Percentiles rank a stretch among this genome's conserved stretches.
Evolutionary conservation across 2,797 vertebrate species (phyloP).

Genomic region (Coracias cyanogaster): DNA sequence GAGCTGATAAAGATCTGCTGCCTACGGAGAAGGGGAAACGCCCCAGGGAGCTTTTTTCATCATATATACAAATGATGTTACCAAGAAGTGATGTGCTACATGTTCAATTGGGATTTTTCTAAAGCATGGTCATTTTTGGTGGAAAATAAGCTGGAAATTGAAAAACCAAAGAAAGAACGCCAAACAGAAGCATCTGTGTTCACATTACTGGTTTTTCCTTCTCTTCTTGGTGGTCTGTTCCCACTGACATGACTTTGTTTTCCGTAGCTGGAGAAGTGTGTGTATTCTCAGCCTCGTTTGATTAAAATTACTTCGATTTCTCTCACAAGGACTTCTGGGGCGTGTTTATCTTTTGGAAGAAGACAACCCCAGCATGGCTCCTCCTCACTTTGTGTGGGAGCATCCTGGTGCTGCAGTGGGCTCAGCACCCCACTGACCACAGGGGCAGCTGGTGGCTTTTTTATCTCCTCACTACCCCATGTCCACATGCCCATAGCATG

Average conservation of each 20-base stretch:
- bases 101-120: background rate
- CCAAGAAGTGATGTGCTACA: fast-evolving
- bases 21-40: background rate
- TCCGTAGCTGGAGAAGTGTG: background rate
- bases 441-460: background rate
- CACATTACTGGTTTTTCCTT: background rate
- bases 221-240: background rate
- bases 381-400: background rate
- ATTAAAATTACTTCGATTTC: slow-evolving; percentile 41
- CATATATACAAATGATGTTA: background rate
- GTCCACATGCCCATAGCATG: fast-evolving
- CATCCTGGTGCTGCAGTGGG: background rate
- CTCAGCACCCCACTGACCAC: background rate
- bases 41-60: background rate
- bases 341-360: background rate
- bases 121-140: background rate
- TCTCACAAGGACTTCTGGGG: background rate
- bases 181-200: background rate
- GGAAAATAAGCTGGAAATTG: background rate
- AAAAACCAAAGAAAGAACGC: slow-evolving; percentile 29
- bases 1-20: background rate
- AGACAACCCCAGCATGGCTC: background rate
- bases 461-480: background rate
- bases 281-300: background rate
- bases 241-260: background rate